Conservation (phyloP, 2,888 invertebrate genomes). For the Cremastinae sp. region DNA sequence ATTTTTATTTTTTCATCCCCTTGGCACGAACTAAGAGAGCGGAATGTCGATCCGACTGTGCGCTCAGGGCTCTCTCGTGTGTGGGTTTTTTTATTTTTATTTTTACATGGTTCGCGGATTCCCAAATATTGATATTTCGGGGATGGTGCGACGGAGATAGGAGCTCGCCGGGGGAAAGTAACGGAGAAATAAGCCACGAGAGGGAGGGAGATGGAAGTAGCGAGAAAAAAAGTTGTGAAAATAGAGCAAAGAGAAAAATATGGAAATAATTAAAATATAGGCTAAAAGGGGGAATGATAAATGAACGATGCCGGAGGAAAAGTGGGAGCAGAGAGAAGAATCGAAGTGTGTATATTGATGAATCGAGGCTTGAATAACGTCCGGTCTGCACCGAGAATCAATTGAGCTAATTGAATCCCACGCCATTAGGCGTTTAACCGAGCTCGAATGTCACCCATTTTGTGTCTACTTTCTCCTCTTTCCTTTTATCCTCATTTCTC, state of each 20-base stretch:
- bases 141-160: background rate
- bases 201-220: too few species aligned
- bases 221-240: background rate
- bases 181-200: background rate
- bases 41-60: too few species aligned
- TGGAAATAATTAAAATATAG: too few species aligned
- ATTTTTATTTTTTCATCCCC: too few species aligned
- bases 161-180: background rate
- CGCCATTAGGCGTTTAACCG: slow-evolving; percentile 34
- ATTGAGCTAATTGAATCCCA: slow-evolving; percentile 54
- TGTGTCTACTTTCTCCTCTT: background rate
- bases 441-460: slow-evolving; percentile 24
- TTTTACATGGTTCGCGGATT: background rate
- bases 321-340: slow-evolving; percentile 11
- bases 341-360: slow-evolving; percentile 5
- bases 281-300: slow-evolving; percentile 4
- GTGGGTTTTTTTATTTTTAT: slow-evolving; percentile 1
- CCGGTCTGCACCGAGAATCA: slow-evolving; percentile 32
- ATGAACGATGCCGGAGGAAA: too few species aligned
- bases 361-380: slow-evolving; percentile 12
- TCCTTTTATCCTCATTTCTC: background rate
- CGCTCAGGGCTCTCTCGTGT: too few species aligned
- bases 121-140: slow-evolving; percentile 22
- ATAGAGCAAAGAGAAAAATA: background rate
- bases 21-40: too few species aligned